Conservation (phyloP, 2,797 vertebrate genomes). For the Sebastes steindachneri region DNA sequence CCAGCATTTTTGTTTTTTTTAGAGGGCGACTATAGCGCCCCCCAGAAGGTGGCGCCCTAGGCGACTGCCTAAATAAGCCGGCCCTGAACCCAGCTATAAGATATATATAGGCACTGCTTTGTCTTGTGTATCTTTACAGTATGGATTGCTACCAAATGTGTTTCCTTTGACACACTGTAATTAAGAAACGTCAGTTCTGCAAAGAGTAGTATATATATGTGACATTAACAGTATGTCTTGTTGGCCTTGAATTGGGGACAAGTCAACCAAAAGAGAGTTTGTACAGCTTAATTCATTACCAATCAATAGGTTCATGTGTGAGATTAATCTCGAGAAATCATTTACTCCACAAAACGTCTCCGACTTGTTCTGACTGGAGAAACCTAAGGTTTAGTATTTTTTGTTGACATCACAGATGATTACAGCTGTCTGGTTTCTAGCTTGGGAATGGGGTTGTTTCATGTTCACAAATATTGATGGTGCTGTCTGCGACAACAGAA, state of each 20-base stretch:
- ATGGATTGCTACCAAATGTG: neutral
- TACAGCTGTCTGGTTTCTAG: neutral
- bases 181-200: neutral
- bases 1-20: neutral
- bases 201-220: neutral
- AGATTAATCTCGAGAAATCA: neutral
- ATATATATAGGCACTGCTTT: neutral
- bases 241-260: neutral
- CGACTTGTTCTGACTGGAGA: neutral
- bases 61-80: neutral
- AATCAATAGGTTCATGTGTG: neutral
- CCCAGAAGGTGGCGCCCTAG: too few relatives aligned
- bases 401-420: conserved; percentile 11
- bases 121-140: neutral
- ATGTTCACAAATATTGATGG: conserved; percentile 39
- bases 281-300: neutral
- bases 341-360: neutral
- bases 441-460: conserved; percentile 19
- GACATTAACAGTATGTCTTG: neutral
- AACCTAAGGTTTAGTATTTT: neutral
- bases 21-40: neutral
- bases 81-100: neutral
- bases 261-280: neutral
- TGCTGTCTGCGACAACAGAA: conserved; percentile 35
- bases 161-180: neutral